Base-by-base conservation (phyloP, 2,113 vertebrate species). In the Struthio camelus region DNA sequence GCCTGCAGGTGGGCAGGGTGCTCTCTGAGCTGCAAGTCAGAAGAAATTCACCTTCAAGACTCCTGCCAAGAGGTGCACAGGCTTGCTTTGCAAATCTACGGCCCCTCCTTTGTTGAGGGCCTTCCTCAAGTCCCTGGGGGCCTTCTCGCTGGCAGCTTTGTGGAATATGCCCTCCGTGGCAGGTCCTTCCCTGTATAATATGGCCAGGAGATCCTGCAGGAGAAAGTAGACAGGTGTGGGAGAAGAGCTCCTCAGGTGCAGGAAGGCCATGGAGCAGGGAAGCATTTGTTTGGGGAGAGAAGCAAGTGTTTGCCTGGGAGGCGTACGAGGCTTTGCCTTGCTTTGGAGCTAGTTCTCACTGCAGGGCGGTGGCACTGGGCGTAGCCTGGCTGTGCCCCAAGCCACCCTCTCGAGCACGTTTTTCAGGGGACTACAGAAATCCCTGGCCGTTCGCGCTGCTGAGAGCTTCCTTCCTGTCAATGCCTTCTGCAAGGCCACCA, bases 91-190 rank as follows among this genome's bases (percentile, higher is more conserved):
- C 94, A 99, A 80, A 81, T 98, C 98, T 85, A 99, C 98, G 2
- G 95, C 65, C n/a, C 46, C 30, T 32, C 99, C 98, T 3, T 95
- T 93, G 93, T 99, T 99, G 28, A 99, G 98, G 66, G 98, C 98
- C 38, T 99, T 99, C 65, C 98, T 98, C 91, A 99, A 87, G 78
- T 99, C 98, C 81, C 98, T 99, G 66, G 99, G 98, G 90, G 98
- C 98, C 95, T 99, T 99, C 92, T 87, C 99, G 50, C 98, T 99
- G 92, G 99, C 98, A 4, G 98, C 91, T 91, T 98, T 99, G 80
- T 99, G 98, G 97, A 99, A 99, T 97, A 99, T 98, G 16, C 99
- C 99, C 97, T 99, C 99, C 1, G 99, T 99, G 44, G 97, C 97
- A 48, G 98, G 98, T 48, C 99, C 99, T 95, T 98, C 98, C 75